These are phyloP conservation scores for Thymelicus lineola DNA, from an alignment of 2,888 invertebrate species.

Conservation along the genomic window DNA sequence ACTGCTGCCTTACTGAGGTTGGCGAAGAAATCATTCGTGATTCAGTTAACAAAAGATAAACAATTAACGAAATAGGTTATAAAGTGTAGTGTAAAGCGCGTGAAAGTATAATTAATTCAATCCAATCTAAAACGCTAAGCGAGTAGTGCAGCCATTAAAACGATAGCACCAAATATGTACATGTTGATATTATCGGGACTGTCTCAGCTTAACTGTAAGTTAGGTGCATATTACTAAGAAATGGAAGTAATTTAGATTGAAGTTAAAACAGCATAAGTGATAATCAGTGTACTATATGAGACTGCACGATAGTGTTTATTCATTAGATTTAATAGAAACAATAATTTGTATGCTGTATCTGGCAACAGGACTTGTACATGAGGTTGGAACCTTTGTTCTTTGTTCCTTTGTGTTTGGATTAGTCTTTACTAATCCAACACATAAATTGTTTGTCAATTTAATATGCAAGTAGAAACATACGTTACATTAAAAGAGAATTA, in stretches of 20 bases:
- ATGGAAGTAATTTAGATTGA: conserved; percentile 37
- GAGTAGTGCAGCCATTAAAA: conserved; percentile 43
- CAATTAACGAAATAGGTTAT: conserved; percentile 36
- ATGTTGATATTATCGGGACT: conserved; percentile 43
- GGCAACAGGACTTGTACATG: neutral
- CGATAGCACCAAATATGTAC: conserved; percentile 46
- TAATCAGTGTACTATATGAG: conserved; percentile 22
- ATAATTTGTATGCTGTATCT: neutral
- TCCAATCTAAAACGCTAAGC: conserved; percentile 42
- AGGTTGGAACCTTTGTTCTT: too few species aligned
- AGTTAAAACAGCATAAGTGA: conserved; percentile 27
- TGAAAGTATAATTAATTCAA: conserved; percentile 49
- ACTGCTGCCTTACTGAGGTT: neutral
- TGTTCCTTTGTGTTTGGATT: too few species aligned
- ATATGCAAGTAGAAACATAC: too few species aligned
- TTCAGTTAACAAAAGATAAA: conserved; percentile 8
- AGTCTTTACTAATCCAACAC: too few species aligned
- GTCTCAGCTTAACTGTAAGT: conserved; percentile 34
- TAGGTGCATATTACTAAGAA: conserved; percentile 36
- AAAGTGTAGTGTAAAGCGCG: conserved; percentile 42
- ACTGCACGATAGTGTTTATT: conserved; percentile 7
- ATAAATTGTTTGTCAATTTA: too few species aligned
- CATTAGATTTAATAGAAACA: conserved; percentile 7
- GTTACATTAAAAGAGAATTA: too few species aligned
- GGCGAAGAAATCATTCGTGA: neutral